Evolutionary conservation across 1,140 invertebrate genomes (phyloP), one percentile per base, ranked within the genome.

Genomic region (Portunus trituberculatus): DNA sequence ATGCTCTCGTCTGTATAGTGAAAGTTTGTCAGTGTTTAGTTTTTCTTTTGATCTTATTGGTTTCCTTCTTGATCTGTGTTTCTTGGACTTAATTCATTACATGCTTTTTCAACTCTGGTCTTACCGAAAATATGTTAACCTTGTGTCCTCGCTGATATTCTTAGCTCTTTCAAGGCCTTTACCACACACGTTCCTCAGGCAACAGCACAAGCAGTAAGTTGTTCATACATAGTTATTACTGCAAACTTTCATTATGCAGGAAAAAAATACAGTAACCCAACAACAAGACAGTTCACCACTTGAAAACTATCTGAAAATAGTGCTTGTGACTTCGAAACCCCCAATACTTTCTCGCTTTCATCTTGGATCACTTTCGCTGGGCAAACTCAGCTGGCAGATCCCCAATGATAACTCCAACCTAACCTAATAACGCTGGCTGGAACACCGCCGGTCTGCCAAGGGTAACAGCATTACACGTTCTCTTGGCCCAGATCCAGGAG

Each of bases 391-490:
- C 84, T 59, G 45, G 12, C 84, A 67, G 48, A 67, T 28, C 48
- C 93, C 48, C 87, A 76, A 92, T 92, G 89, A 95, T 92, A 92
- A 92, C 91, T 92, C 94, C 45, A 67, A 32, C 6, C 28, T 95
- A 95, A 95, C 89, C 90, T 76, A 95, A 95, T 95, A 95, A 86
- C 89, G 39, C 25, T 20, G 14, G 29, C 46, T 20, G 94, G 88
- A 82, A 87, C 76, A 59, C 67, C 87, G 59, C 88, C 20, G 93
- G 93, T 14, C 83, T 88, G 82, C 48, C 91, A 95, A 91, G 91
- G 59, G 91, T 87, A 95, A 95, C 94, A 95, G 32, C 82, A 92
- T 92, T 95, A 92, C 94, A 92, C 94, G 94, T 95, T 86, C 91
- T 92, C 91, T 86, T 95, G 94, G 94, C 92, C 83, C 91, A 88